A percentile compares a stretch with the other conserved stretches of the same genome.
Evolutionary conservation across 2,113 vertebrate genomes (phyloP).

Genomic region (Hippopotamus amphibius): DNA sequence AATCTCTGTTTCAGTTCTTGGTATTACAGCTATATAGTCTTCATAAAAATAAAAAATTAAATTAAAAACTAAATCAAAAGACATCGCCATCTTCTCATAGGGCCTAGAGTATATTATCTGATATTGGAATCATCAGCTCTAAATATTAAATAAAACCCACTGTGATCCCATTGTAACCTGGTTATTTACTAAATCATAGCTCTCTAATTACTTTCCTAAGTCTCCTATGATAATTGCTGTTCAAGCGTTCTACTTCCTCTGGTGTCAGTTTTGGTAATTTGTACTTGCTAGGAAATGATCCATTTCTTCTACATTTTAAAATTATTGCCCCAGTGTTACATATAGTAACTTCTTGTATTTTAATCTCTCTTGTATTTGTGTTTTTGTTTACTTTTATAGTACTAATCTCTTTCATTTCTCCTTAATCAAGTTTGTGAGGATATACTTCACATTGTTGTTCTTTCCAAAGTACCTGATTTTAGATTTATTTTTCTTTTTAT

Average conservation of each 20-base stretch:
- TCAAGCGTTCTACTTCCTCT: neutral
- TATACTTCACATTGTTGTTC: neutral
- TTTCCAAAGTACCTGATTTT: neutral
- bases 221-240: neutral
- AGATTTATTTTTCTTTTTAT: neutral
- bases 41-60: neutral
- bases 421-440: neutral
- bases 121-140: neutral
- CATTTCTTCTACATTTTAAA: neutral
- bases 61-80: neutral
- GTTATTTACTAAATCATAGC: neutral
- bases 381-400: neutral
- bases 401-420: neutral
- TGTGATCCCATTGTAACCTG: neutral
- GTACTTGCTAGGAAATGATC: neutral
- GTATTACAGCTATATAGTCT: neutral
- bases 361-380: neutral
- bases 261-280: neutral
- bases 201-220: neutral
- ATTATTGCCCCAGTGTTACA: neutral
- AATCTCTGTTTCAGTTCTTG: neutral
- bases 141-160: conserved; percentile 2
- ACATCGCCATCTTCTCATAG: neutral
- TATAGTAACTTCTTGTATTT: neutral
- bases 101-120: neutral